phyloP scores from a whole-genome alignment of 53 echinoderm and acorn worm genomes.

The Zoroaster sp. region DNA sequence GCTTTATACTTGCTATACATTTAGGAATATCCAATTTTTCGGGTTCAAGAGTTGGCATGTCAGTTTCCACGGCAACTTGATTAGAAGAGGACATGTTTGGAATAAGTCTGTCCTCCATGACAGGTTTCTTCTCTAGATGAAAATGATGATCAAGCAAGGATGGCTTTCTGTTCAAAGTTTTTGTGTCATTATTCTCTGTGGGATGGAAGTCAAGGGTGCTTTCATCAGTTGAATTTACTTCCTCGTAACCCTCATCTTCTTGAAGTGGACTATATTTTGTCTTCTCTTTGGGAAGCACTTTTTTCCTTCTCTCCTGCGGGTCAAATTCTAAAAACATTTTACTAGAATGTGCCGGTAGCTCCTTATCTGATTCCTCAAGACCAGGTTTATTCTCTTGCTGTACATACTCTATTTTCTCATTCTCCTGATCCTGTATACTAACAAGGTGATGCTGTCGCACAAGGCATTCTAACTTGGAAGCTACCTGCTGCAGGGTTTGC shows the following conservation, averaged over 20 bases:
- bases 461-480: constrained; percentile 35
- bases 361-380: neutral
- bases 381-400: neutral
- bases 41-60: neutral
- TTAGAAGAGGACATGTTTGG: neutral
- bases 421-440: constrained; percentile 38
- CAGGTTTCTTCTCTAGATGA: neutral
- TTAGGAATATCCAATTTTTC: neutral
- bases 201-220: neutral
- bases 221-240: constrained; percentile 7
- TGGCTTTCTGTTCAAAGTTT: no score
- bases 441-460: constrained; percentile 35
- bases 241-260: constrained; percentile 1
- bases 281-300: neutral
- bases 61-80: neutral
- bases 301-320: neutral
- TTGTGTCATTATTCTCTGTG: neutral
- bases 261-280: neutral
- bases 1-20: neutral
- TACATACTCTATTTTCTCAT: neutral
- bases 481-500: constrained; percentile 46
- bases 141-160: neutral
- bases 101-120: neutral
- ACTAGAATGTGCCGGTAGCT: neutral
- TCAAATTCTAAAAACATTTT: neutral